phyloP scores from a whole-genome alignment of 2,888 invertebrate genomes.

The Ennomos fuscantarius region DNA sequence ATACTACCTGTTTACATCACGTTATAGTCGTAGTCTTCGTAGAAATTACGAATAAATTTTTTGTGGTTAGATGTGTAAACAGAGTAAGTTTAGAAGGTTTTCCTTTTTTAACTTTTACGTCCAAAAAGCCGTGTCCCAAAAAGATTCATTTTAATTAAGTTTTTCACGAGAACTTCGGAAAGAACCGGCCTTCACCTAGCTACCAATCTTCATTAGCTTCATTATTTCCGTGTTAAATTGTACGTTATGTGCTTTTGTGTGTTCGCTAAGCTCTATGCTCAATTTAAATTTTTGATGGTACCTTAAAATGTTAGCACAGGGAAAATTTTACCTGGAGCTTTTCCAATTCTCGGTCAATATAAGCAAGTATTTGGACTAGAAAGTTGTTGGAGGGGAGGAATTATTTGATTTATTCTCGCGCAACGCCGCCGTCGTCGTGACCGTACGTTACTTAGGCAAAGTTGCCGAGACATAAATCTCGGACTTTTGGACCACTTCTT shows the following conservation, averaged over 20 bases:
- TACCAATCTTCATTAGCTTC: conserved; percentile 79
- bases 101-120: conserved; percentile 61
- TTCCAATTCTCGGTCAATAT: conserved; percentile 19
- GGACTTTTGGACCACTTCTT: conserved; percentile 60
- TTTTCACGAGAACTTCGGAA: conserved; percentile 66
- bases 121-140: conserved; percentile 63
- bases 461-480: conserved; percentile 71
- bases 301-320: background rate
- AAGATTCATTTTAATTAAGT: conserved; percentile 82
- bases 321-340: conserved; percentile 13
- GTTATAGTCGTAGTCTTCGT: background rate
- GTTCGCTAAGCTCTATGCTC: conserved; percentile 23
- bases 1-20: background rate
- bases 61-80: conserved; percentile 49
- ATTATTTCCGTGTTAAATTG: conserved; percentile 69
- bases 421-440: conserved; percentile 48
- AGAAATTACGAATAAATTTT: conserved; percentile 17
- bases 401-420: conserved; percentile 66
- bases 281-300: conserved; percentile 12
- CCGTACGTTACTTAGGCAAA: conserved; percentile 69
- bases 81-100: conserved; percentile 50
- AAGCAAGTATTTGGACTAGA: conserved; percentile 22
- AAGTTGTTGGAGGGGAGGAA: conserved; percentile 37
- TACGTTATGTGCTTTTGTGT: conserved; percentile 46
- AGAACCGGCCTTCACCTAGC: conserved; percentile 64